phyloP scores from a whole-genome alignment of 2,113 vertebrate species.

The Tinamus guttatus region DNA sequence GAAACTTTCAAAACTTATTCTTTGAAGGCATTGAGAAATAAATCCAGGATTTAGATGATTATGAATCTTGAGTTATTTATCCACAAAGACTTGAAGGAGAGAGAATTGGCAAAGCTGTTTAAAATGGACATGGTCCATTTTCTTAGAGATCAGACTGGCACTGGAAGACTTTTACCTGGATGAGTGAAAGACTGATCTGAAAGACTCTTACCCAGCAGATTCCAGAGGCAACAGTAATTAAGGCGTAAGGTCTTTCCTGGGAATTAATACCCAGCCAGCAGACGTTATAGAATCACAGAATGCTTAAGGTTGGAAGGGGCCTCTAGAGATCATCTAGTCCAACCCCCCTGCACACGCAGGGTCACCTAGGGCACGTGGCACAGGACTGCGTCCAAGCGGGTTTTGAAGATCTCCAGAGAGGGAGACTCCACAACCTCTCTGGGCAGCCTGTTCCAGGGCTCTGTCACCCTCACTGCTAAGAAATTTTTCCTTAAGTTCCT shows the following conservation, averaged over 20 bases:
- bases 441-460: too few species aligned
- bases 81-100: conserved; percentile 9
- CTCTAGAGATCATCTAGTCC: too few species aligned
- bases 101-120: conserved; percentile 15
- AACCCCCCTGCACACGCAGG: too few species aligned
- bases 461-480: too few species aligned
- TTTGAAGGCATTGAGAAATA: conserved; percentile 2
- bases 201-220: conserved; percentile 38
- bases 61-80: conserved; percentile 39
- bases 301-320: too few species aligned
- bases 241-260: not conserved
- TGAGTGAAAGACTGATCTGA: not conserved
- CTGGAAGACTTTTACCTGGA: conserved; percentile 10
- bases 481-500: too few species aligned
- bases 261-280: conserved; percentile 42
- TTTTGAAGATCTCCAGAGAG: too few species aligned
- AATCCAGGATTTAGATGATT: not conserved
- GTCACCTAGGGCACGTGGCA: too few species aligned
- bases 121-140: conserved; percentile 3
- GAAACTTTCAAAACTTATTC: not conserved
- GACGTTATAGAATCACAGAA: too few species aligned
- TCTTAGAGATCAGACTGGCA: not conserved
- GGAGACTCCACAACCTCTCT: too few species aligned
- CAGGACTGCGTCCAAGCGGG: too few species aligned
- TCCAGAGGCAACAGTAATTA: conserved; percentile 30